phyloP scores from a whole-genome alignment of 2,888 invertebrate genomes.

The Lithosia quadra region DNA sequence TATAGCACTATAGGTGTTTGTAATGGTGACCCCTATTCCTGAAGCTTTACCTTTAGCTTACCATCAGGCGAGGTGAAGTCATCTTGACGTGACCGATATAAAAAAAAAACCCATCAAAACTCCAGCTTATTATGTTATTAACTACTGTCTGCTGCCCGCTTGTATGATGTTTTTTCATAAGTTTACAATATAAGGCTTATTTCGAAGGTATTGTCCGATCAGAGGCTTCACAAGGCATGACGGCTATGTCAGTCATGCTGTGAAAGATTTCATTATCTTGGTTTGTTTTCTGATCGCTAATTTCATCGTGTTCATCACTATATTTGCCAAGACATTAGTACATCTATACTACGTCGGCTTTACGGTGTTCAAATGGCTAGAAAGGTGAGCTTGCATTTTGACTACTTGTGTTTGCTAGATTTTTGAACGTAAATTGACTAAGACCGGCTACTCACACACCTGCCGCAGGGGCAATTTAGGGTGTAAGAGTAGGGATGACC shows the following conservation, averaged over 20 bases:
- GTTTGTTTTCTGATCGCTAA: conserved; percentile 60
- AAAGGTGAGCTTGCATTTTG: conserved; percentile 33
- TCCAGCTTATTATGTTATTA: no score
- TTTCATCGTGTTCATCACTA: conserved; percentile 55
- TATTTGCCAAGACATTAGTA: conserved; percentile 49
- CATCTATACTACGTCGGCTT: conserved; percentile 41
- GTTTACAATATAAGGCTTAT: neutral
- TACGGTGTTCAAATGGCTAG: conserved; percentile 36
- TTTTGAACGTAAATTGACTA: neutral
- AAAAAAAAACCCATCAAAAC: no score
- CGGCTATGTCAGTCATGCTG: conserved; percentile 37
- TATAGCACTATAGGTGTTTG: no score
- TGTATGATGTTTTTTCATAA: neutral
- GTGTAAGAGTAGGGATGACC: no score
- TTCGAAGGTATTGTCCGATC: conserved; percentile 57
- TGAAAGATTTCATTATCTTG: conserved; percentile 53
- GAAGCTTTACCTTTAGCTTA: no score
- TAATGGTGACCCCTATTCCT: no score
- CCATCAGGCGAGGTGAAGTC: no score
- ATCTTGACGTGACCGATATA: no score
- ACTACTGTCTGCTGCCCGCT: neutral
- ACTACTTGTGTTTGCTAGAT: neutral
- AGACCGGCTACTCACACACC: no score
- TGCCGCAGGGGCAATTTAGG: no score
- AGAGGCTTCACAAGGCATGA: conserved; percentile 40